Base-by-base conservation (phyloP, 53 echinoderm and acorn worm genomes). In the Hippasteria phrygiana region DNA sequence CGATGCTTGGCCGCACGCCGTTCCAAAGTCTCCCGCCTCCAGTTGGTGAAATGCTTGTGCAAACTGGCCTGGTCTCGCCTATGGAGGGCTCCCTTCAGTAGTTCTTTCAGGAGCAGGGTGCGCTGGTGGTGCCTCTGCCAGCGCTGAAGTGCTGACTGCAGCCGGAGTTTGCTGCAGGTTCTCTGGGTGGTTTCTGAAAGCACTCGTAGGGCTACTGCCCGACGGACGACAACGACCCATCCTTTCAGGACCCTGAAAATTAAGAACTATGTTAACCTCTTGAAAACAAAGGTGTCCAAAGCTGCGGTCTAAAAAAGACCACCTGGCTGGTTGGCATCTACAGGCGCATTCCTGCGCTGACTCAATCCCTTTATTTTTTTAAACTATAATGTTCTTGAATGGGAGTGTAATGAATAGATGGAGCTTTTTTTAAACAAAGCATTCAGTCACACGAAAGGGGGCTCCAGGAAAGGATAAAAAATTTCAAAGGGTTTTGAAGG, bases 51-150 rank as follows among this genome's bases (percentile, higher is more conserved):
- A 2, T 50, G 38, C 50, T 18, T 82, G 17, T 51, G 26, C 38
- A 92, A 83, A 20, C 35, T 76, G 43, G 59, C 74, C 45, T 75
- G 74, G 43, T 83, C 29, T 45, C 87, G 78, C 38, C 82, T 34
- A 64, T 27, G 1, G 81, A 81, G 81, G 66, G 81, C 66, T 5
- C 65, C 65, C 63, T 81, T 65, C 64, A 81, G 64, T 64, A 36
- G 64, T 5, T 63, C 34, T 5, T 38, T 63, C 43, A 81, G 81
- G 8, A 17, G 64, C 63, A 14, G 20, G 11, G 64, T 55, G 20
- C 46, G 81, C 1, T 26, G 63, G 1, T 43, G 43, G 62, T 64
- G 81, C 13, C 29, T 22, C 43, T 3, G 24, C 81, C 81, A 81
- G 81, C 43, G 0, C 5, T 18, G 28, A 1, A 31, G 4, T 12